Conservation (phyloP, 2,113 vertebrate species). For the Solea solea region DNA sequence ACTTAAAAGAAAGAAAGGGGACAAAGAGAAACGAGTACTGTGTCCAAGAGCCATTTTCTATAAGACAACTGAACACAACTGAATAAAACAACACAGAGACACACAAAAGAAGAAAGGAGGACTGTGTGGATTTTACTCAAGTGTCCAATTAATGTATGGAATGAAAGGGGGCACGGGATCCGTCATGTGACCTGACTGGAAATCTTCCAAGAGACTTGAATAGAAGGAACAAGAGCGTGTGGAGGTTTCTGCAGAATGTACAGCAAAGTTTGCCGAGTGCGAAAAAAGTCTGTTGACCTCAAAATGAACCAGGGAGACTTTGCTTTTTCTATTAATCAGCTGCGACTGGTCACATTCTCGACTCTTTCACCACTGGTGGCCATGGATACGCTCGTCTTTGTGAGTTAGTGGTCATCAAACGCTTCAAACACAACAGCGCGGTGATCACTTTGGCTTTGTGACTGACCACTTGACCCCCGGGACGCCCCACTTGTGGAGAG, state of each 20-base stretch:
- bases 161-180: slow-evolving; percentile 16
- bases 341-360: slow-evolving; percentile 68
- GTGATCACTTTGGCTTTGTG: slow-evolving; percentile 58
- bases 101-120: not conserved
- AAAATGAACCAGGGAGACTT: slow-evolving; percentile 66
- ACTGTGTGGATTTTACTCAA: not conserved
- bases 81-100: no score
- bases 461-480: slow-evolving; percentile 78
- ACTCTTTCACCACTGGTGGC: slow-evolving; percentile 66
- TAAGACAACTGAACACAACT: no score
- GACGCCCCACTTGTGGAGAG: slow-evolving; percentile 42
- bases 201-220: slow-evolving; percentile 16
- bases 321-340: slow-evolving; percentile 29
- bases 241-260: slow-evolving; percentile 8
- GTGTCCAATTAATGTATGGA: not conserved
- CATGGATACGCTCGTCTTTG: slow-evolving; percentile 77
- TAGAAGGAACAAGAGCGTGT: no score
- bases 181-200: slow-evolving; percentile 37
- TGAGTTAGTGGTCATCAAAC: slow-evolving; percentile 65
- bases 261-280: slow-evolving; percentile 36
- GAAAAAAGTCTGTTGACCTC: slow-evolving; percentile 75
- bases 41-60: not conserved
- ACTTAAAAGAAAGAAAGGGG: slow-evolving; percentile 1
- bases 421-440: slow-evolving; percentile 72
- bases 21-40: not conserved